Evolutionary conservation across 2,797 vertebrate genomes (phyloP), one percentile per base, ranked within the genome.

Genomic region (Acanthurus lineatus): DNA sequence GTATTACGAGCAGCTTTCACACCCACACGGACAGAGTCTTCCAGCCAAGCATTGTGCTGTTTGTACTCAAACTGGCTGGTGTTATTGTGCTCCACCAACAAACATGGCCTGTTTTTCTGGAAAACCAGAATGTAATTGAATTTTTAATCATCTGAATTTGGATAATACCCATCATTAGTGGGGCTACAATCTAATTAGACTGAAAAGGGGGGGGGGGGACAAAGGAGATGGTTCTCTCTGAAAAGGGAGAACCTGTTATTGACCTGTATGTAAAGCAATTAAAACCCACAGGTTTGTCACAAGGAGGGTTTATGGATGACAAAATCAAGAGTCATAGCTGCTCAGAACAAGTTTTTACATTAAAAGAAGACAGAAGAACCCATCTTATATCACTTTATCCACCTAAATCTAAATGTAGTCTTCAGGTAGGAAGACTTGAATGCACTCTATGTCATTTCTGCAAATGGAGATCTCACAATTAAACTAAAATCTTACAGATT

Each of bases 91-190:
- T 77, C 54, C 53, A 20, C 47, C 77, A 63, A 66, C 53, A 78
- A 87, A 84, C 59, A 25, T 9, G 65, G 40, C 51, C 58, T 59
- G 25, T 73, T 78, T 69, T 59, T 58, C 19, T n/a, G 11, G 9
- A 1, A 83, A 88, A 79, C 65, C 74, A 61, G 60, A 79, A 78
- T 47, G 22, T 86, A 87, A 89, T 87, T 81, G 17, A 82, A 81
- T 25, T 89, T 91, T 81, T 69, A 87, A 90, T 86, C 68, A 70
- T 86, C 68, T 69, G 69, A 67, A 86, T 85, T 75, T 86, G 72
- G 83, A 89, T 85, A 88, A 87, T 79, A 69, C 67, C 57, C 74
- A 19, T 86, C 84, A 88, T 90, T 91, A 90, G 57, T 56, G 20
- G 58, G 73, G 65, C 67, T 76, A 52, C 44, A 72, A 73, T 79